Conservation (phyloP, 35 echinoderm and acorn worm genomes). For the Stichopus chloronotus region DNA sequence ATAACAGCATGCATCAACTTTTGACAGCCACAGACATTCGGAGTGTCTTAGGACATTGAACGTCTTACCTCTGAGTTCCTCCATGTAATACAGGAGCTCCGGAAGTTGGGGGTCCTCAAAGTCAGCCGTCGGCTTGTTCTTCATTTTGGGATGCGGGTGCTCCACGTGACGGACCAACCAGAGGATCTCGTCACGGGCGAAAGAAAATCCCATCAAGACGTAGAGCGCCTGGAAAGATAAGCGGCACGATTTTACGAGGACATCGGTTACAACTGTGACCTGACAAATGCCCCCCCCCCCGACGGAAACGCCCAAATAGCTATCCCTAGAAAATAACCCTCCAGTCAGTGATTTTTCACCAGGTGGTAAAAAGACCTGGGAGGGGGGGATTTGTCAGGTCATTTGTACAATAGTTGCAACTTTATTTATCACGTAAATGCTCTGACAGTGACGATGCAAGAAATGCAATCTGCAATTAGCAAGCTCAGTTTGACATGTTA, state of each 20-base stretch:
- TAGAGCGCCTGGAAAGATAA: constrained; percentile 75
- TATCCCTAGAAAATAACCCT: background rate
- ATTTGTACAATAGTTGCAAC: too few species aligned
- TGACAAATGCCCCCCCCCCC: background rate
- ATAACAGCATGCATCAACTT: too few species aligned
- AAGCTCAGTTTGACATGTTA: too few species aligned
- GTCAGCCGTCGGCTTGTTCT: constrained; percentile 70
- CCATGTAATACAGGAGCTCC: constrained; percentile 91
- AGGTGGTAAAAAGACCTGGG: too few species aligned
- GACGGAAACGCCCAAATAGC: background rate
- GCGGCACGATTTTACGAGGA: background rate
- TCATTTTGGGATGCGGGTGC: constrained; percentile 84
- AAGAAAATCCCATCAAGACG: constrained; percentile 95
- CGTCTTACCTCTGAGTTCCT: constrained; percentile 84
- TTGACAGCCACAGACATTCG: too few species aligned
- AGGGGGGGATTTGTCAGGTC: too few species aligned
- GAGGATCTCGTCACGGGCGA: constrained; percentile 89
- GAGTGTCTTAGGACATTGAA: background rate
- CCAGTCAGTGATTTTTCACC: background rate
- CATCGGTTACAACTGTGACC: background rate
- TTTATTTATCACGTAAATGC: too few species aligned
- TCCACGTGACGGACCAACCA: constrained; percentile 95
- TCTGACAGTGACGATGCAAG: too few species aligned
- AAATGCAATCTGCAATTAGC: too few species aligned
- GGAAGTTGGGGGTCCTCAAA: constrained; percentile 78